Base-by-base conservation (phyloP, 2,797 vertebrate species). In the Sphaeramia orbicularis region DNA sequence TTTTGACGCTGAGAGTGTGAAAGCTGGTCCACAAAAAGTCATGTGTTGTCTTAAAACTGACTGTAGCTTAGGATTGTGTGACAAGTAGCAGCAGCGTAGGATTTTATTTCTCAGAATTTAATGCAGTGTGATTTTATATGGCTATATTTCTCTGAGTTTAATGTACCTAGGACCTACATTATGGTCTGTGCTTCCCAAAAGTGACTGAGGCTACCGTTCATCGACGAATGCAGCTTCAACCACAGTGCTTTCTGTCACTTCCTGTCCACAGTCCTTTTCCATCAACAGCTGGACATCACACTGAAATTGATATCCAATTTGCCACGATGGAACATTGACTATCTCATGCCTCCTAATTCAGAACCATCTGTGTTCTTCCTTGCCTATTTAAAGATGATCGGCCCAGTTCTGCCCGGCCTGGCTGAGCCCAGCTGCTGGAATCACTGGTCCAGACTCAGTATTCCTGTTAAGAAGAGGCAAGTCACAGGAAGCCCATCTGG, bases 401-500 rank as follows among this genome's bases (percentile, higher is more conserved):
- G 49, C 45, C 64, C 57, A 76, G 40, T 79, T 66, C 48, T 69
- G 62, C 64, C 63, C 10, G 55, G 51, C 52, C 62, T 42, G 44
- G 51, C 27, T 30, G 32, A 19, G 47, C n/a, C 15, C 37, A 32
- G 72, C 72, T 85, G 80, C 72, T 81, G 65, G 69, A 80, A 73
- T 76, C 47, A 55, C 45, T 77, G 81, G 78, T 86, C 80, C 75
- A 86, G 79, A 78, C 70, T 79, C 77, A 32, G 76, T 4, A 30
- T 74, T 66, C 15, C 76, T 65, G 57, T 52, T 49, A 83, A 87
- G 40, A 41, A 82, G 57, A 63, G 63, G 58, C 81, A 58, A 88
- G 74, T 84, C 78, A 80, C 71, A 82, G 76, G 75, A 82, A 83
- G 63, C 79, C 76, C 91, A 93, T 93, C 90, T 94, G 93, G 90